phyloP scores from a whole-genome alignment of 1,140 invertebrate genomes.

The Pachypsylla venusta region DNA sequence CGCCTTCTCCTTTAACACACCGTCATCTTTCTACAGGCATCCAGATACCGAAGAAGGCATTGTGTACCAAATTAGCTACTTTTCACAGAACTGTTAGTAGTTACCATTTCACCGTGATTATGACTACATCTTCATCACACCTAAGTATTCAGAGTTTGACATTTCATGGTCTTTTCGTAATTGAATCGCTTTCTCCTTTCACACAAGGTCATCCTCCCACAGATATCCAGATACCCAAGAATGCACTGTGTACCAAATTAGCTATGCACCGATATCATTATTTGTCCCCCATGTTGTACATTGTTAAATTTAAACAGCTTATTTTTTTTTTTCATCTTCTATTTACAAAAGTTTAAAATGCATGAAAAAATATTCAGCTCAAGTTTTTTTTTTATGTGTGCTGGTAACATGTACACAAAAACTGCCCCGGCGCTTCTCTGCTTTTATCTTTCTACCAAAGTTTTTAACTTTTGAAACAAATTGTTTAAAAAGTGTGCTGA shows the following conservation, averaged over 20 bases:
- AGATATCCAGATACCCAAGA: neutral
- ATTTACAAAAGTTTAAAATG: conserved; percentile 10
- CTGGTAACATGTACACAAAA: neutral
- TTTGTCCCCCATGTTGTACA: too few relatives aligned
- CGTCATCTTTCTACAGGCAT: too few relatives aligned
- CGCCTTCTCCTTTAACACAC: too few relatives aligned
- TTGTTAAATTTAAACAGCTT: conserved; percentile 4
- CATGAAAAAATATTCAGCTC: conserved; percentile 2
- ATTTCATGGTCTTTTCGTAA: too few relatives aligned
- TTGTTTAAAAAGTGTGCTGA: conserved; percentile 2
- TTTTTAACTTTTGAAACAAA: neutral
- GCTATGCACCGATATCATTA: too few relatives aligned
- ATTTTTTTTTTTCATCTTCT: neutral
- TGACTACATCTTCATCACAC: too few relatives aligned
- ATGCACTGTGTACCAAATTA: neutral
- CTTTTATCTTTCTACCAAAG: too few relatives aligned
- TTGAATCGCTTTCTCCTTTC: too few relatives aligned
- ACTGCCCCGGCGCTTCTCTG: conserved; percentile 3
- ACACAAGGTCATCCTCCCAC: too few relatives aligned
- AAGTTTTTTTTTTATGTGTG: conserved; percentile 1
- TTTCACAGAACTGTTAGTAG: too few relatives aligned
- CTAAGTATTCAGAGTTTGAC: too few relatives aligned
- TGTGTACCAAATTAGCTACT: neutral
- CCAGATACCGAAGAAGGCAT: neutral
- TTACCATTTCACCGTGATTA: too few relatives aligned